Evolutionary conservation across 2,888 invertebrate genomes (phyloP).

Genomic region (Arrhopalites spinosus): DNA sequence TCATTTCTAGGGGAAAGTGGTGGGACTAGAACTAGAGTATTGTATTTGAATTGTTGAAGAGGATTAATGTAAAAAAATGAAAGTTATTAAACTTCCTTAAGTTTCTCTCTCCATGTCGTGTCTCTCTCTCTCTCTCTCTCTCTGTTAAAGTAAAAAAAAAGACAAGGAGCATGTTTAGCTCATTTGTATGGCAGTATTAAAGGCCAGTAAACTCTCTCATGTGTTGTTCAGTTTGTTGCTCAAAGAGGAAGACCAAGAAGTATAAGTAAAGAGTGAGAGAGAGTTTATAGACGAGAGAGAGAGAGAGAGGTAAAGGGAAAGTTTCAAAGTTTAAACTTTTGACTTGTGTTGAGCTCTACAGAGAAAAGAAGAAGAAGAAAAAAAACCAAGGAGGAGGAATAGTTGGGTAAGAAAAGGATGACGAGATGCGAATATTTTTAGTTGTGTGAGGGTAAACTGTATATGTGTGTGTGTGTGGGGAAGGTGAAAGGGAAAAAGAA

Average conservation of each 20-base stretch:
- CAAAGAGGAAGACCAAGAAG: neutral
- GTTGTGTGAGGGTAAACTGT: conserved; percentile 15
- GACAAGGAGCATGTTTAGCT: neutral
- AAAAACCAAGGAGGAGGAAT: conserved; percentile 19
- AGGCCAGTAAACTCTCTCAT: neutral
- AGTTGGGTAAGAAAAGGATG: conserved; percentile 25
- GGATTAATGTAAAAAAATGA: no score
- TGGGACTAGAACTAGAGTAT: no score
- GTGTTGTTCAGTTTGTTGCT: conserved; percentile 1
- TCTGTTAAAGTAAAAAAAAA: neutral
- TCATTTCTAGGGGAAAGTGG: no score
- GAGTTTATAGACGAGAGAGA: neutral
- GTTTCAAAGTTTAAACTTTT: conserved; percentile 12
- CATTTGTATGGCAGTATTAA: no score
- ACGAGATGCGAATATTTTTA: conserved; percentile 36
- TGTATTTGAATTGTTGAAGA: no score
- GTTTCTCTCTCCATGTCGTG: neutral
- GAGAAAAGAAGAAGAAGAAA: conserved; percentile 9
- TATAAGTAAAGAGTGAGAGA: neutral
- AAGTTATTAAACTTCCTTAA: no score
- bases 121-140: neutral
- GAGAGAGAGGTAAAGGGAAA: conserved; percentile 9
- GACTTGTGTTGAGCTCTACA: neutral
- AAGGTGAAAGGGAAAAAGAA: conserved; percentile 9
- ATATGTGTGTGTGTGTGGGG: neutral